Percentiles rank a stretch among this genome's conserved stretches.
Evolutionary conservation across 2,797 vertebrate species (phyloP).

Genomic region (Lepidocolaptes lacrymiger): DNA sequence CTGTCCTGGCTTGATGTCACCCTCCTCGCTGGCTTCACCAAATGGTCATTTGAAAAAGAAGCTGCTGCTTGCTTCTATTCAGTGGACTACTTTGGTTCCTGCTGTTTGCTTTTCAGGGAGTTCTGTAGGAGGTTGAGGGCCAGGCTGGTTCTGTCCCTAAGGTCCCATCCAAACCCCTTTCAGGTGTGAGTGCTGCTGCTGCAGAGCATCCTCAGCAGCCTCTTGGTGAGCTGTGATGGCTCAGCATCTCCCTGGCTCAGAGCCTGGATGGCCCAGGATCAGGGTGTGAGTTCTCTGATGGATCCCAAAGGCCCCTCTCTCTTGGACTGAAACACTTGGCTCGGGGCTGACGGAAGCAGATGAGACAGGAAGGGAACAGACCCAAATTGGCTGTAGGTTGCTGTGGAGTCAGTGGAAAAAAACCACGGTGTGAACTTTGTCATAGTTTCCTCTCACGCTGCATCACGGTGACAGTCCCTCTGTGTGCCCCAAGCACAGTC

Average conservation of each 20-base stretch:
- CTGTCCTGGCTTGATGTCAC: neutral
- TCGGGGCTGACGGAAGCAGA: neutral
- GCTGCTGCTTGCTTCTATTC: neutral
- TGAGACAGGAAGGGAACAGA: conserved; percentile 1
- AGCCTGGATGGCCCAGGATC: neutral
- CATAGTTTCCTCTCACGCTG: neutral
- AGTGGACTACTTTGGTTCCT: neutral
- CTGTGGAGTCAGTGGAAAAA: neutral
- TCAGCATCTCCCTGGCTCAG: neutral
- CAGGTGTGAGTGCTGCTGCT: neutral
- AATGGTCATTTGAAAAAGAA: neutral
- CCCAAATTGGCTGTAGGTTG: neutral
- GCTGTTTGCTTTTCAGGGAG: rapidly evolving
- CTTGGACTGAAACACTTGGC: neutral
- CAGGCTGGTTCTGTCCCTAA: neutral
- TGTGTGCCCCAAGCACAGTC: rapidly evolving
- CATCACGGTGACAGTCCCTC: rapidly evolving
- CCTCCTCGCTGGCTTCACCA: neutral
- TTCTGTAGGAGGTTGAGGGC: neutral
- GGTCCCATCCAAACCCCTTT: neutral
- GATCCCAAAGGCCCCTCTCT: neutral
- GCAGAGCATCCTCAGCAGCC: neutral
- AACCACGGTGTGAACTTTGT: neutral
- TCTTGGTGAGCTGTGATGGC: neutral
- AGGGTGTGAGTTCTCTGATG: neutral